Evolutionary conservation across 2,113 vertebrate genomes (phyloP).

Genomic region (Calonectris borealis): DNA sequence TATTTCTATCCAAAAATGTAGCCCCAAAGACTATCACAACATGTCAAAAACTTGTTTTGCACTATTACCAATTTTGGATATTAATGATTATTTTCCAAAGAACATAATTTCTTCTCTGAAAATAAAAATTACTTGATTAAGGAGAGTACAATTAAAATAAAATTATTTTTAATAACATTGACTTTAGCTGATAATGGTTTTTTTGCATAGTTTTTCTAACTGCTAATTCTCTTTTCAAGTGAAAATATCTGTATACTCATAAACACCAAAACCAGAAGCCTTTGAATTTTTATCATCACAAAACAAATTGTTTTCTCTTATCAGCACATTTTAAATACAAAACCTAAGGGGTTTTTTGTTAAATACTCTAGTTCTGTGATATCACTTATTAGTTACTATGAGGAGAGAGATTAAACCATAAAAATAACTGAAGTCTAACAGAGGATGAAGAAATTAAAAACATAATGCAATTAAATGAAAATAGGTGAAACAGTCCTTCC

Average conservation of each 20-base stretch:
- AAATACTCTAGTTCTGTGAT: background rate
- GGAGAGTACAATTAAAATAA: constrained; percentile 54
- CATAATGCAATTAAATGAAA: background rate
- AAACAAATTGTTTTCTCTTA: background rate
- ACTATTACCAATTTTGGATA: background rate
- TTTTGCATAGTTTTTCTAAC: background rate
- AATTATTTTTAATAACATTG: constrained; percentile 50
- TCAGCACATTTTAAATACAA: constrained; percentile 7
- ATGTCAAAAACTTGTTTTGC: background rate
- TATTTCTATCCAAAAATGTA: background rate
- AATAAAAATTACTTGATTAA: constrained; percentile 51
- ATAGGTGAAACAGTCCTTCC: background rate
- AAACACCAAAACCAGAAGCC: background rate
- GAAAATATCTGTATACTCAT: background rate
- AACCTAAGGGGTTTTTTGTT: background rate
- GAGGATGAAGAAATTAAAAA: background rate
- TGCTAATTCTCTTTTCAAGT: background rate
- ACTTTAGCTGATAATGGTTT: background rate
- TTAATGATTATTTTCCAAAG: constrained; percentile 36
- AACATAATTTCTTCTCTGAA: constrained; percentile 32
- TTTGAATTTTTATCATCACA: background rate
- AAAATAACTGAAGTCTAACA: background rate
- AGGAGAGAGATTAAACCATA: background rate
- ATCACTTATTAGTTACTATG: background rate
- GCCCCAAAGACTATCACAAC: background rate